Conservation (phyloP, 2,888 invertebrate species). For the Oxyscelio sp. region DNA sequence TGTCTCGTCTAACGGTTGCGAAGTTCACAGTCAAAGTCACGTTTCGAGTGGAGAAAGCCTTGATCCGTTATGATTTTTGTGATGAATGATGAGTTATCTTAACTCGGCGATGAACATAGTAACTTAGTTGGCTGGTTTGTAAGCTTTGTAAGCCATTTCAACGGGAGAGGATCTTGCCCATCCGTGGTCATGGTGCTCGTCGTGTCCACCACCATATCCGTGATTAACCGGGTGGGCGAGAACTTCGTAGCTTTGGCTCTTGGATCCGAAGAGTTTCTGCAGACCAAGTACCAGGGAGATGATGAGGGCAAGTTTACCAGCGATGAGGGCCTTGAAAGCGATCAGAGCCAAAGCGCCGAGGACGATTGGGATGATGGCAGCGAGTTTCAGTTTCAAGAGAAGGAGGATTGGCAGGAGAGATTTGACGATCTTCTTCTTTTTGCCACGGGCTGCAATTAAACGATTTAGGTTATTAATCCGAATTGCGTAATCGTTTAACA, state of each 20-base stretch:
- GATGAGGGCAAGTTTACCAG: constrained; percentile 95
- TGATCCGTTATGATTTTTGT: constrained; percentile 65
- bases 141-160: constrained; percentile 92
- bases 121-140: constrained; percentile 88
- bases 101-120: constrained; percentile 45
- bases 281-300: constrained; percentile 95
- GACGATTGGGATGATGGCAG: constrained; percentile 93
- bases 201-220: constrained; percentile 89
- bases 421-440: constrained; percentile 94
- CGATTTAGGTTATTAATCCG: constrained; percentile 10
- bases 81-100: constrained; percentile 68
- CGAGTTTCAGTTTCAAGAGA: constrained; percentile 94
- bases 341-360: constrained; percentile 95
- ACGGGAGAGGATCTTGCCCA: constrained; percentile 92
- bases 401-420: constrained; percentile 93
- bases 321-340: constrained; percentile 95
- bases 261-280: constrained; percentile 95
- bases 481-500: too few relatives aligned
- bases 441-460: constrained; percentile 89
- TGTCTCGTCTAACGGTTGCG: constrained; percentile 70
- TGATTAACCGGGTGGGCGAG: constrained; percentile 93
- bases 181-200: constrained; percentile 91
- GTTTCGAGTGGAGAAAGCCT: constrained; percentile 66
- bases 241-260: constrained; percentile 93
- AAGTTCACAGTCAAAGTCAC: constrained; percentile 61